Percentiles rank a stretch among this genome's conserved stretches.
phyloP scores from a whole-genome alignment of 2,797 vertebrate species.

The Phoxinus dragarum region DNA sequence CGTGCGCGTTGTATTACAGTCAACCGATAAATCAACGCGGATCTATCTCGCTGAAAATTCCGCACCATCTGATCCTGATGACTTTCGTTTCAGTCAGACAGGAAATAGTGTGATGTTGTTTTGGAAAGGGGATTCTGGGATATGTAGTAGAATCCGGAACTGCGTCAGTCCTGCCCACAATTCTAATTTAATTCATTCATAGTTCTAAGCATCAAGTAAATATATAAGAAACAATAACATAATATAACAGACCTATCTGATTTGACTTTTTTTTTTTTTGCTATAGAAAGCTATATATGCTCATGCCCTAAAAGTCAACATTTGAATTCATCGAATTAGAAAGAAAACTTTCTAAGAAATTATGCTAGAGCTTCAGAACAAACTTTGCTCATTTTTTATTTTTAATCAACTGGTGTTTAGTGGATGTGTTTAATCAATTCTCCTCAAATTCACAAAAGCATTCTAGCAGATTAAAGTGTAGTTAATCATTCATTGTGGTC shows the following conservation, averaged over 20 bases:
- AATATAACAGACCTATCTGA: neutral
- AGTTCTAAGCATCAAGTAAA: neutral
- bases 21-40: neutral
- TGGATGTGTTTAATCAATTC: neutral
- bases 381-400: neutral
- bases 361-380: neutral
- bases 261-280: neutral
- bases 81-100: constrained; percentile 40
- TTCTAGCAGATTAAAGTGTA: neutral
- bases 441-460: neutral
- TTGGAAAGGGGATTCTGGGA: constrained; percentile 53
- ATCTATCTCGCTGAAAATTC: neutral
- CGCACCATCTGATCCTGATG: constrained; percentile 15
- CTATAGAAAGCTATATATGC: neutral
- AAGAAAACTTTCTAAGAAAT: neutral
- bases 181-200: neutral
- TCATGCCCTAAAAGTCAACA: neutral
- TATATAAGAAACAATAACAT: neutral
- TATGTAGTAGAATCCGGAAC: constrained; percentile 41
- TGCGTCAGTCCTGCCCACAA: neutral
- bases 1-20: neutral
- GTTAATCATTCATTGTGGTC: neutral
- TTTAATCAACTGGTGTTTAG: neutral
- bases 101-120: constrained; percentile 44
- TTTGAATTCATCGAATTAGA: neutral